Percentiles rank a stretch among this genome's conserved stretches.
Evolutionary conservation across 2,113 vertebrate genomes (phyloP).

Genomic region (Carassius gibelio): DNA sequence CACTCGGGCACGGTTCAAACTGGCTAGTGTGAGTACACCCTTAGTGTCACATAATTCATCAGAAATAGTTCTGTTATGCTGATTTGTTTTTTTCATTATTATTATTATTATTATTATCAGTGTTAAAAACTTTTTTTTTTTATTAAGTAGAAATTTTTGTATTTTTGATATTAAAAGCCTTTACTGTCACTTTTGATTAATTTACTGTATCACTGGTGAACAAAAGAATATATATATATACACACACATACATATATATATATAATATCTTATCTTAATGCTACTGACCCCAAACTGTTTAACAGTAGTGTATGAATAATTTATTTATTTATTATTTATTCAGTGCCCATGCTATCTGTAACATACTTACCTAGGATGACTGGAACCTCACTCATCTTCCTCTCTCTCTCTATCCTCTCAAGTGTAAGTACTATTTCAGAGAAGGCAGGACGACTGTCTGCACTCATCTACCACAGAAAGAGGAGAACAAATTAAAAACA

Average conservation of each 20-base stretch:
- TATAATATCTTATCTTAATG: not conserved
- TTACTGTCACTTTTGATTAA: not conserved
- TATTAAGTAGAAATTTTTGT: too few relatives aligned
- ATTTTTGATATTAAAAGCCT: too few relatives aligned
- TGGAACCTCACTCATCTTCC: slow-evolving; percentile 54
- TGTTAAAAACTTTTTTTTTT: too few relatives aligned
- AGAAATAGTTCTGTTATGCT: too few relatives aligned
- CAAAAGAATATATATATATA: not conserved
- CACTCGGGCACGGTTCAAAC: too few relatives aligned
- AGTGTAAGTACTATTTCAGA: slow-evolving; percentile 81
- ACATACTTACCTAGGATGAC: slow-evolving; percentile 64
- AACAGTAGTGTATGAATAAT: not conserved
- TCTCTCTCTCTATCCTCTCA: slow-evolving; percentile 70
- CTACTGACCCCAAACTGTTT: not conserved
- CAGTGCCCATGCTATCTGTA: not conserved
- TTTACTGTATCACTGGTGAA: not conserved
- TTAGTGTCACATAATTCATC: too few relatives aligned
- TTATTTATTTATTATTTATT: not conserved
- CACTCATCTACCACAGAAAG: slow-evolving; percentile 79
- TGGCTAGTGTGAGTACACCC: too few relatives aligned
- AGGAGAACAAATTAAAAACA: not conserved
- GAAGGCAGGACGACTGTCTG: slow-evolving; percentile 82
- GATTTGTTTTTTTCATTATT: too few relatives aligned
- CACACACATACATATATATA: too few relatives aligned
- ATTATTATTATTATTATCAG: too few relatives aligned